Percentiles rank a stretch among this genome's conserved stretches.
These are phyloP conservation scores for Micoletzkya japonica DNA, from an alignment of 2,888 invertebrate genomes.

Conservation along the genomic window DNA sequence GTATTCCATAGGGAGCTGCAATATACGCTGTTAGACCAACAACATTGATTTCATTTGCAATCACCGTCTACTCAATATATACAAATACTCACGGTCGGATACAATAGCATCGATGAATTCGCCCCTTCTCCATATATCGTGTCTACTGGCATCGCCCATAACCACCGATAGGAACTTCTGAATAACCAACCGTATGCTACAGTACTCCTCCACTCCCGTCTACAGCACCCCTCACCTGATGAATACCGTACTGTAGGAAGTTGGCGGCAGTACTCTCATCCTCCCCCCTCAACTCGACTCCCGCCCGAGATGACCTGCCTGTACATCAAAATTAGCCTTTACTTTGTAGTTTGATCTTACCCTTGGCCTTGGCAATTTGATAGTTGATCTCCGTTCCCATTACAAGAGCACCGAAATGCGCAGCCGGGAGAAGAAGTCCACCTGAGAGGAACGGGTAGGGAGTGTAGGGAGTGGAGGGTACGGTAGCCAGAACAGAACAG, in stretches of 20 bases:
- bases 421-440: conserved; percentile 79
- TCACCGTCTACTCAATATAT: not conserved
- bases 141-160: conserved; percentile 86
- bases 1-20: conserved; percentile 92
- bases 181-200: not conserved
- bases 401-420: conserved; percentile 84
- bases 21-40: conserved; percentile 18
- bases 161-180: conserved; percentile 80
- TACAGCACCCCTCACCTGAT: conserved; percentile 64
- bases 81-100: conserved; percentile 77
- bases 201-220: not conserved
- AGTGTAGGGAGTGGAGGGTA: too few relatives aligned
- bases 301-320: conserved; percentile 67
- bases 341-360: conserved; percentile 34
- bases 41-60: not conserved
- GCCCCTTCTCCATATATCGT: conserved; percentile 74
- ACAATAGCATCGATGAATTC: conserved; percentile 84
- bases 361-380: conserved; percentile 83
- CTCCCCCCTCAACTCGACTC: conserved; percentile 68
- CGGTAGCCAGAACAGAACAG: too few relatives aligned
- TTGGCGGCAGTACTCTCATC: conserved; percentile 88
- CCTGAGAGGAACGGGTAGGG: conserved; percentile 53
- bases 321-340: not conserved
- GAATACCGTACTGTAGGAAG: conserved; percentile 83
- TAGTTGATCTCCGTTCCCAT: conserved; percentile 86